Base-by-base conservation (phyloP, 2,797 vertebrate genomes). In the Chiroxiphia lanceolata region DNA sequence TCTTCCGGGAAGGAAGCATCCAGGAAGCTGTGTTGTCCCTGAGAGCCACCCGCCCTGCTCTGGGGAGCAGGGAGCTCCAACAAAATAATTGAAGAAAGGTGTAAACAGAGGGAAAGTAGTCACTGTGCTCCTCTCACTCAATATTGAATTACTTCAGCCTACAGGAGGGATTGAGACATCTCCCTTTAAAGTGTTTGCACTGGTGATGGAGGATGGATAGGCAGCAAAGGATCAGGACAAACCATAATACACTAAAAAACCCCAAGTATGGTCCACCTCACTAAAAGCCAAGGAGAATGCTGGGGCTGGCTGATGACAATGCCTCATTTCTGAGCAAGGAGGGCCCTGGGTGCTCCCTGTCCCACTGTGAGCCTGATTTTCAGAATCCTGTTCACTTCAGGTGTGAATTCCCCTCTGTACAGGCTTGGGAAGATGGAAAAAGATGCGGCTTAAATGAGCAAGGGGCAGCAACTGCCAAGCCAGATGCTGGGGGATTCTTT, bases 201-300 rank as follows among this genome's bases (percentile, higher is more conserved):
- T 15, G 3, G 27, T 4, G 1, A 5, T 38, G 27, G 64, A 79
- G 8, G 42, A 60, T 60, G 33, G 47, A 67, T 12, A 77, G n/a
- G 12, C 54, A 82, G 45, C 1, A 3, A 64, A 13, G 20, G 57
- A 40, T 14, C 10, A 70, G n/a, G 27, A 78, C 11, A 70, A 65
- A 54, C 3, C 1, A 1, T n/a, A 48, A n/a, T 7, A 67, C 3
- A 60, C 15, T 59, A 15, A 84, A 87, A 36, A 74, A 21, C 2
- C 0, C 0, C 15, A 61, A 15, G 7, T 27, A 36, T 6, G 5
- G 20, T 15, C 14, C 31, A 22, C 16, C 5, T 75, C 34, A 36
- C 14, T 29, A 33, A 68, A 9, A 71, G 20, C 20, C 65, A 68
- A 84, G 40, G 15, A 59, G n/a, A 40, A 7, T 36, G 15, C 13